Evolutionary conservation across 53 echinoderm and acorn worm genomes (phyloP).

Genomic region (Zoroaster sp.): DNA sequence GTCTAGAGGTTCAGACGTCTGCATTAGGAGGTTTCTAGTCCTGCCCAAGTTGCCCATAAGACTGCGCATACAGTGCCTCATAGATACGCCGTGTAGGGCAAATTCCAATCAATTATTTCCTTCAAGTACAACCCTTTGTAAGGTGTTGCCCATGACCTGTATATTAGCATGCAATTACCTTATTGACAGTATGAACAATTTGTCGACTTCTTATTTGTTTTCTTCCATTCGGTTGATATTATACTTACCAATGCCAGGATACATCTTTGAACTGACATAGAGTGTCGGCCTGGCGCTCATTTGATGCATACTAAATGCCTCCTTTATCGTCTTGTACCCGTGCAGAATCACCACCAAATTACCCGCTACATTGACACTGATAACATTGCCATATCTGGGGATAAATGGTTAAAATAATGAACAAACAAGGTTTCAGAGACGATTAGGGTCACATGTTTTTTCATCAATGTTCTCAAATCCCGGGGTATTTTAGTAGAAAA

Average conservation of each 20-base stretch:
- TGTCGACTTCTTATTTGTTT: background rate
- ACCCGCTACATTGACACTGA: slow-evolving; percentile 24
- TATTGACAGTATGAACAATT: background rate
- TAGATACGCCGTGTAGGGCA: background rate
- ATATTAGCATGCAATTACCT: background rate
- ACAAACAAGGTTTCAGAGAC: background rate
- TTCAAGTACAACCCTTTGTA: background rate
- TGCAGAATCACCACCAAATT: slow-evolving; percentile 21
- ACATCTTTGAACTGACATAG: background rate
- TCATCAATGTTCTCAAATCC: too few species aligned
- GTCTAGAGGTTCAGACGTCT: too few species aligned
- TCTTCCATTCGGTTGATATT: too few species aligned
- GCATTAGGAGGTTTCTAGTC: too few species aligned
- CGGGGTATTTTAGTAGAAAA: too few species aligned
- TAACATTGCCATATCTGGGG: slow-evolving; percentile 15
- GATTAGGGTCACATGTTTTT: too few species aligned
- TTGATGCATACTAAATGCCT: slow-evolving; percentile 4
- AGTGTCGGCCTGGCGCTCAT: background rate
- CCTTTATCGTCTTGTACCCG: background rate
- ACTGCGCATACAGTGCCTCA: background rate
- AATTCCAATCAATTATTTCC: background rate
- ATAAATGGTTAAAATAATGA: background rate
- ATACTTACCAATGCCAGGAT: background rate
- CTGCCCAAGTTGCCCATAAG: too few species aligned
- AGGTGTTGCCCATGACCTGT: background rate